Percentiles rank a stretch among this genome's conserved stretches.
Conservation (phyloP, 2,797 vertebrate species). For the Urosaurus nigricauda region DNA sequence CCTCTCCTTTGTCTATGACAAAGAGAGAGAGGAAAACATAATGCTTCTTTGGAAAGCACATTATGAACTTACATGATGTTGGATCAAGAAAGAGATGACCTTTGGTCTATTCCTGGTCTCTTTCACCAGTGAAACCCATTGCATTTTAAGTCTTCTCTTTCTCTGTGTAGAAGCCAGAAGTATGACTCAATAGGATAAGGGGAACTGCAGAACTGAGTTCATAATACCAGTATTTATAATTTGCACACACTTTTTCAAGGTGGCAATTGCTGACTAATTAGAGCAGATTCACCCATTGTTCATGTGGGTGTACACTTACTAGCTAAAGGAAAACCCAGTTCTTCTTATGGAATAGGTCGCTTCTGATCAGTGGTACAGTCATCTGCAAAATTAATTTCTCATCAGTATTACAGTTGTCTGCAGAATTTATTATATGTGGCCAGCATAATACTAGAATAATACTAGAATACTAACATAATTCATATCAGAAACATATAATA, state of each 20-base stretch:
- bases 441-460: background rate
- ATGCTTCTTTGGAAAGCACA: background rate
- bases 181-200: background rate
- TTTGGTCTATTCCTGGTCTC: background rate
- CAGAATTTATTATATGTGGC: background rate
- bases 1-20: too few species aligned
- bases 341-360: background rate
- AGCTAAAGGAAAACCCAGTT: background rate
- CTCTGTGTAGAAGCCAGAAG: background rate
- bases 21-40: background rate
- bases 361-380: background rate
- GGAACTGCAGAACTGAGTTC: background rate
- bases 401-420: background rate
- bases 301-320: background rate
- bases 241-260: background rate
- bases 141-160: background rate
- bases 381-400: background rate
- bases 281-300: background rate
- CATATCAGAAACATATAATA: background rate
- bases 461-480: conserved; percentile 1
- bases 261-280: background rate
- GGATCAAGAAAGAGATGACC: background rate
- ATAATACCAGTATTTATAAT: background rate
- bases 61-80: background rate
- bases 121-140: background rate